phyloP scores from a whole-genome alignment of 1,140 invertebrate genomes.

The Akabosia matsudoensis region DNA sequence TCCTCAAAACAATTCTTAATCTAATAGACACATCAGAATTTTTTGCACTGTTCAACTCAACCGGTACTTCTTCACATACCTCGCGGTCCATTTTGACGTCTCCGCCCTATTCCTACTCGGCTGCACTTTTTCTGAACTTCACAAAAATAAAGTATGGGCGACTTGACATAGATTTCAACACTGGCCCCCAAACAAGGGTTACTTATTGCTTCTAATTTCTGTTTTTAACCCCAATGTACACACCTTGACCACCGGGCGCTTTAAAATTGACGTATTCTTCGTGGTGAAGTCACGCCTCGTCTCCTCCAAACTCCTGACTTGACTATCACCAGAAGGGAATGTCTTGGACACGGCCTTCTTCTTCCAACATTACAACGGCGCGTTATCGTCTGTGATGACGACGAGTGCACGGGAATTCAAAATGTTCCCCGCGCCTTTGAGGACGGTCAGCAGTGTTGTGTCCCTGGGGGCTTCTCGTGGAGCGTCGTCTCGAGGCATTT shows the following conservation, averaged over 20 bases:
- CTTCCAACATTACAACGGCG: slow-evolving; percentile 18
- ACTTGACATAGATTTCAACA: too few species aligned
- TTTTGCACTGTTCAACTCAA: too few species aligned
- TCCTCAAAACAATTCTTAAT: too few species aligned
- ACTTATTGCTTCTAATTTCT: background rate
- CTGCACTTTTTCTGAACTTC: too few species aligned
- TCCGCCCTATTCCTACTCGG: too few species aligned
- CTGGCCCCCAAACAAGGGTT: too few species aligned
- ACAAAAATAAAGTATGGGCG: too few species aligned
- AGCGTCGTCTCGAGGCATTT: background rate
- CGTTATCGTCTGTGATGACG: slow-evolving; percentile 18
- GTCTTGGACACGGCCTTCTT: background rate
- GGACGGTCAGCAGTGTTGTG: background rate
- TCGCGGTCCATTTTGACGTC: too few species aligned
- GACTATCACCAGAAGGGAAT: background rate
- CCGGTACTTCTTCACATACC: too few species aligned
- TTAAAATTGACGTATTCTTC: background rate
- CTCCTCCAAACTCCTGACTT: background rate
- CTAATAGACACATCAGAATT: too few species aligned
- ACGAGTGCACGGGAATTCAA: too few species aligned
- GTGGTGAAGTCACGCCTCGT: background rate
- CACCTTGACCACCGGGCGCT: background rate
- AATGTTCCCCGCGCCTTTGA: too few species aligned
- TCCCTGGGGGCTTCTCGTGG: background rate
- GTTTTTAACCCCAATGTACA: background rate